Percentiles rank a stretch among this genome's conserved stretches.
Conservation (phyloP, 2,888 invertebrate species). For the Uloborus plumipes region DNA sequence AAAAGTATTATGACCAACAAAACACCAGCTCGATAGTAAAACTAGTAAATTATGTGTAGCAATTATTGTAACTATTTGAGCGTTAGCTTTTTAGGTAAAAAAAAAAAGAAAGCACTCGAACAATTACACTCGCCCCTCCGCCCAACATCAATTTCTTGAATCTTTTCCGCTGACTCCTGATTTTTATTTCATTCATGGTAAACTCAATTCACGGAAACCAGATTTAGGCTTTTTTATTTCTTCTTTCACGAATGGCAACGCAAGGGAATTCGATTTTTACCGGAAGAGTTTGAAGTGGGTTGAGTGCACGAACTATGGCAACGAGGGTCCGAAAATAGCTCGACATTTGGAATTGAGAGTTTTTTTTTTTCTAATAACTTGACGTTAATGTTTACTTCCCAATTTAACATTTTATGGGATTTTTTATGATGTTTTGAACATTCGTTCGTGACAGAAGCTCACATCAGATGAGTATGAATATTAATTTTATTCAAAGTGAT, state of each 20-base stretch:
- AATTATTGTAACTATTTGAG: too few relatives aligned
- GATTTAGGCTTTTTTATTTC: slow-evolving; percentile 13
- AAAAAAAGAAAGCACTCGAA: slow-evolving; percentile 18
- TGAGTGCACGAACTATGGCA: slow-evolving; percentile 18
- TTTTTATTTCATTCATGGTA: slow-evolving; percentile 24
- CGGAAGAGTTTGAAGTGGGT: slow-evolving; percentile 17
- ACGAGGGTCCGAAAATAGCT: slow-evolving; percentile 28
- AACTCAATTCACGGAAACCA: slow-evolving; percentile 39
- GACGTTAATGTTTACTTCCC: slow-evolving; percentile 18
- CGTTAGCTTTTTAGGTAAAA: too few relatives aligned
- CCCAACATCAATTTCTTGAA: slow-evolving; percentile 7
- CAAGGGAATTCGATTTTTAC: slow-evolving; percentile 26
- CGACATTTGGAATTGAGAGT: neutral
- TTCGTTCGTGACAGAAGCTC: neutral
- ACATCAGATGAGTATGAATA: neutral
- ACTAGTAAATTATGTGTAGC: too few relatives aligned
- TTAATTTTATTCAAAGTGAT: slow-evolving; percentile 16
- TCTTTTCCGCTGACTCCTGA: slow-evolving; percentile 26
- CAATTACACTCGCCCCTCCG: slow-evolving; percentile 27
- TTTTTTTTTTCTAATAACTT: slow-evolving; percentile 26
- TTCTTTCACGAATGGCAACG: slow-evolving; percentile 13
- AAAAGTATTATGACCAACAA: too few relatives aligned
- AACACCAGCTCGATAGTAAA: too few relatives aligned
- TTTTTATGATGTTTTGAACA: slow-evolving; percentile 15
- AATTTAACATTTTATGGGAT: slow-evolving; percentile 6